These are phyloP conservation scores for Hippocampus barbouri DNA, from an alignment of 2,113 vertebrate species.

Conservation along the genomic window DNA sequence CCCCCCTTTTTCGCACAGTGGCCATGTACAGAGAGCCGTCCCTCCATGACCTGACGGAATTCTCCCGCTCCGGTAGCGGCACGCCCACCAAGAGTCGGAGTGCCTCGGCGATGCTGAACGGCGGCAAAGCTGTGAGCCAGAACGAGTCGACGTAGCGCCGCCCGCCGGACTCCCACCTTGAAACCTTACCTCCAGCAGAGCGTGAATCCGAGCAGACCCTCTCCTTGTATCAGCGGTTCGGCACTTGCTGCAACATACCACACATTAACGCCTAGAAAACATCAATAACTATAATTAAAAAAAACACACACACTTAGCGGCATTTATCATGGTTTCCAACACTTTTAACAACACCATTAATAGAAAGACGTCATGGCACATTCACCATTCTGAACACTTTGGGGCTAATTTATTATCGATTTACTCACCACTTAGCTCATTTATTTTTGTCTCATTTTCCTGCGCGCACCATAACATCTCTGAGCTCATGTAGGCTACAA, in stretches of 20 bases:
- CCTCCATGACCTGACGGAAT: conserved; percentile 96
- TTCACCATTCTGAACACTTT: conserved; percentile 48
- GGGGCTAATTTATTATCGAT: conserved; percentile 14
- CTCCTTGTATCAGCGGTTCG: conserved; percentile 73
- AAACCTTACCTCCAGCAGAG: conserved; percentile 93
- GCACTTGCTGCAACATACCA: conserved; percentile 66
- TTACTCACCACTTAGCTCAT: conserved; percentile 64
- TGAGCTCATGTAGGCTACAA: conserved; percentile 59
- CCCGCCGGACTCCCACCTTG: conserved; percentile 69
- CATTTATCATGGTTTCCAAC: conserved; percentile 33
- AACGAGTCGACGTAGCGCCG: conserved; percentile 96
- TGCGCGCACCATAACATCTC: conserved; percentile 29
- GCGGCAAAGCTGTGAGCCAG: conserved; percentile 97
- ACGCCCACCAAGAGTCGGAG: conserved; percentile 98
- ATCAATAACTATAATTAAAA: conserved; percentile 31
- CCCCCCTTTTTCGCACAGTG: conserved; percentile 75
- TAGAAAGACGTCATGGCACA: conserved; percentile 32
- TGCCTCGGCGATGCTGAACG: conserved; percentile 92
- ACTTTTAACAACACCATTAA: conserved; percentile 18
- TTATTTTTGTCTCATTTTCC: conserved; percentile 31
- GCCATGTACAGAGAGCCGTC: conserved; percentile 99
- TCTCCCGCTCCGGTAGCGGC: conserved; percentile 95
- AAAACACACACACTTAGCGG: conserved; percentile 17
- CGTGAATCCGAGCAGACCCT: conserved; percentile 86
- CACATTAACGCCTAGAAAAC: conserved; percentile 41